These are phyloP conservation scores for Rhincodon typus DNA, from an alignment of 2,797 vertebrate genomes.

Conservation along the genomic window DNA sequence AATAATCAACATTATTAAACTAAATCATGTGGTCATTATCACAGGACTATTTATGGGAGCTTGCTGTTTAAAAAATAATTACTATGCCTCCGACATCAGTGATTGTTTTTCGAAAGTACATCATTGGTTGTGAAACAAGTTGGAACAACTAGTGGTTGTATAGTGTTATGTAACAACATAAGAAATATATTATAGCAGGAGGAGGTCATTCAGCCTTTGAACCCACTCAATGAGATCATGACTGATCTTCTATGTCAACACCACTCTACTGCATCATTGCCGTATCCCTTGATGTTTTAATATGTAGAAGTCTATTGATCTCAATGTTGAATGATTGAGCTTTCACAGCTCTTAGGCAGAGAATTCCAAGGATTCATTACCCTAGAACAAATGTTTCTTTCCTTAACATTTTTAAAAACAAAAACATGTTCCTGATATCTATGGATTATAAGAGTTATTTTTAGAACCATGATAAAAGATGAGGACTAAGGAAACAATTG, in stretches of 20 bases:
- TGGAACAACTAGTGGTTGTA: not conserved
- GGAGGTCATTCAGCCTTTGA: too few species aligned
- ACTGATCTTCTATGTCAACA: too few species aligned
- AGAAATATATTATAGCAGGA: too few species aligned
- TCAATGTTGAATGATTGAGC: too few species aligned
- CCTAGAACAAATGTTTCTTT: not conserved
- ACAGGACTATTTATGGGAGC: not conserved
- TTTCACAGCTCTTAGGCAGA: too few species aligned
- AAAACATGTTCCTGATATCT: not conserved
- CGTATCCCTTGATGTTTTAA: too few species aligned
- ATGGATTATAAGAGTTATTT: not conserved
- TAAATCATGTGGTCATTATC: not conserved
- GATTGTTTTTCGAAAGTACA: not conserved
- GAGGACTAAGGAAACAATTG: not conserved
- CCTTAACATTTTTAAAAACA: not conserved
- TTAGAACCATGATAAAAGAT: not conserved
- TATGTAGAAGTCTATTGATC: too few species aligned
- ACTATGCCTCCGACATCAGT: not conserved
- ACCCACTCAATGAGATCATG: too few species aligned
- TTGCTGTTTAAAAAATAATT: not conserved
- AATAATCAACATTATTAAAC: not conserved
- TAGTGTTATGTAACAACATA: not conserved
- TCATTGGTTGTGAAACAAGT: not conserved
- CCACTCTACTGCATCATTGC: too few species aligned
- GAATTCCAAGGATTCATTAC: too few species aligned